Evolutionary conservation across 2,113 vertebrate species (phyloP).

Genomic region (Hirundichthys speculiger): DNA sequence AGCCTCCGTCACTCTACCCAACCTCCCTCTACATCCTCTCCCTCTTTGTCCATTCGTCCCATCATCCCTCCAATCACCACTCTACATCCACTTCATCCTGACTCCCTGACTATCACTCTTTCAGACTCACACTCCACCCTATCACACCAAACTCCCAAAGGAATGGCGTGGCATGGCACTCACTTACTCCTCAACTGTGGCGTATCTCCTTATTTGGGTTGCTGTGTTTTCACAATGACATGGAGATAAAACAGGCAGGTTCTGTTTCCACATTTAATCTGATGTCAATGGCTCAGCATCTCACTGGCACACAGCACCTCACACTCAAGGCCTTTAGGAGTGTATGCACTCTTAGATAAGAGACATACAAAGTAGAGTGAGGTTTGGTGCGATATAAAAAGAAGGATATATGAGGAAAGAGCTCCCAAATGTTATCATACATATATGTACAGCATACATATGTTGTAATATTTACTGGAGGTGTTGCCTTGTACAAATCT

Average conservation of each 20-base stretch:
- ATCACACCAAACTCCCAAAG: slow-evolving; percentile 73
- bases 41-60: slow-evolving; percentile 40
- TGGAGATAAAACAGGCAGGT: slow-evolving; percentile 46
- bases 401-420: too few relatives aligned
- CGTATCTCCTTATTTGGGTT: slow-evolving; percentile 92
- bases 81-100: slow-evolving; percentile 49
- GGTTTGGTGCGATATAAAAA: too few relatives aligned
- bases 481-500: too few relatives aligned
- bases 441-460: too few relatives aligned
- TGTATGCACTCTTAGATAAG: too few relatives aligned
- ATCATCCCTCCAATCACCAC: slow-evolving; percentile 61
- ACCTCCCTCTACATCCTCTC: slow-evolving; percentile 48
- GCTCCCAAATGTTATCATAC: too few relatives aligned
- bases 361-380: too few relatives aligned
- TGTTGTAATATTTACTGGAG: too few relatives aligned
- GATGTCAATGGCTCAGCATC: slow-evolving; percentile 66
- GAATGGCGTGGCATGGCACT: slow-evolving; percentile 79
- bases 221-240: slow-evolving; percentile 72
- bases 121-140: slow-evolving; percentile 51
- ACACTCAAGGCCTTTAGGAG: slow-evolving; percentile 17
- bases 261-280: slow-evolving; percentile 87
- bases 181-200: slow-evolving; percentile 53
- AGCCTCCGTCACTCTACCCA: slow-evolving; percentile 41
- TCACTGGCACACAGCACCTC: slow-evolving; percentile 19
- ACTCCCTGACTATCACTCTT: slow-evolving; percentile 50